These are phyloP conservation scores for Chrysaora quinquecirrha DNA, from an alignment of 30 jellyfish, hydroid and myxozoan species.

Conservation along the genomic window DNA sequence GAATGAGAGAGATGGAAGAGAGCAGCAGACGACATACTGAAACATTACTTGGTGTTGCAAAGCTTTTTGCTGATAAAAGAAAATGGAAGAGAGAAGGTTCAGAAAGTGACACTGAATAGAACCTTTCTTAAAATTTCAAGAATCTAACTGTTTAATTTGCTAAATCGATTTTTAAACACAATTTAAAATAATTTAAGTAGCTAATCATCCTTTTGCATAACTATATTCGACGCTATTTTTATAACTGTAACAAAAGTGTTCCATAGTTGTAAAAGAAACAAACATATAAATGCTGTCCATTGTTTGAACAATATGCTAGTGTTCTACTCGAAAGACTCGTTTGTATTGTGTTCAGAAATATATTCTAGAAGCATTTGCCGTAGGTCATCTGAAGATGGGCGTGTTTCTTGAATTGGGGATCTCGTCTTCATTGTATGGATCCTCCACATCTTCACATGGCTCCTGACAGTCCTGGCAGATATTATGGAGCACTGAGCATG, in stretches of 20 bases:
- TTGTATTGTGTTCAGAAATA: not conserved
- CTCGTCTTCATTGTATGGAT: slow-evolving; percentile 8
- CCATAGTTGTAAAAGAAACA: no score
- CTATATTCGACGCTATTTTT: not conserved
- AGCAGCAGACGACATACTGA: slow-evolving; percentile 32
- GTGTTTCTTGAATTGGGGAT: not conserved
- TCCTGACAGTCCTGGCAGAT: slow-evolving; percentile 21
- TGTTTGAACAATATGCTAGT: no score
- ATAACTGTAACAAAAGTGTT: no score
- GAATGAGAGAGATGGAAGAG: no score
- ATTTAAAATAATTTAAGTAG: no score
- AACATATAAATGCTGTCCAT: no score
- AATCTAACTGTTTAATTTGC: no score
- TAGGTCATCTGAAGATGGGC: no score
- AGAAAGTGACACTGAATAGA: slow-evolving; percentile 25
- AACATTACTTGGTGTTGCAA: not conserved
- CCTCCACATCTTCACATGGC: slow-evolving; percentile 32
- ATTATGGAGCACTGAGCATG: no score
- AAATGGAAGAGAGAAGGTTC: not conserved
- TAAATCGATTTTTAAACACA: no score
- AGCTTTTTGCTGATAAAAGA: slow-evolving; percentile 8
- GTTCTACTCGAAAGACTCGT: not conserved
- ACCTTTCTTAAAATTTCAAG: no score
- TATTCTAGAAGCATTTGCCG: not conserved
- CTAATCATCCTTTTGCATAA: not conserved